Evolutionary conservation across 2,888 invertebrate species (phyloP).

Genomic region (Chrysina gloriosa): DNA sequence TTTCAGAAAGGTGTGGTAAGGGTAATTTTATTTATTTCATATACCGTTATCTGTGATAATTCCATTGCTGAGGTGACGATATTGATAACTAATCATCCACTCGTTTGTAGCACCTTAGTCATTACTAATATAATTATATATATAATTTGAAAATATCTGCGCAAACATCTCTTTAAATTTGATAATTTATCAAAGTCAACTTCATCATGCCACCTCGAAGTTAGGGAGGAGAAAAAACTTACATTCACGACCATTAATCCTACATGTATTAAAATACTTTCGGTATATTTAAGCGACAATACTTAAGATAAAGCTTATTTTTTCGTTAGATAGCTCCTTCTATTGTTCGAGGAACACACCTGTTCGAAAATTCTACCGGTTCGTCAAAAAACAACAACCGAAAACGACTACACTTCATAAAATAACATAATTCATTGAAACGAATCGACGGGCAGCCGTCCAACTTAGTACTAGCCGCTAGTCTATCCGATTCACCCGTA

Average conservation of each 20-base stretch:
- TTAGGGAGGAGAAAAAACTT: not conserved
- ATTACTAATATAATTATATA: too few species aligned
- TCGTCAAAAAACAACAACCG: constrained; percentile 38
- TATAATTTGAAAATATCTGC: too few species aligned
- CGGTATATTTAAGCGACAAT: constrained; percentile 38
- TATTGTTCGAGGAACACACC: constrained; percentile 46
- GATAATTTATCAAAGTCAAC: constrained; percentile 26
- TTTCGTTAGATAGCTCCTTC: constrained; percentile 8
- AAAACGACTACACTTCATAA: constrained; percentile 50
- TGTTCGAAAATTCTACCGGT: constrained; percentile 47
- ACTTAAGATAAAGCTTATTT: constrained; percentile 37
- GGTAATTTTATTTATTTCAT: too few species aligned
- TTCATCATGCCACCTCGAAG: not conserved
- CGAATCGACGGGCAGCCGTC: constrained; percentile 48
- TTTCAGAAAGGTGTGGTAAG: too few species aligned
- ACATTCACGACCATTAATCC: constrained; percentile 13
- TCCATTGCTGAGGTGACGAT: too few species aligned
- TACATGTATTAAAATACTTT: constrained; percentile 33
- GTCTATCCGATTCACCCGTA: constrained; percentile 41
- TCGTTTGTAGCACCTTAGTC: too few species aligned
- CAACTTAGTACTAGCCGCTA: constrained; percentile 32
- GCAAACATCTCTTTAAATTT: not conserved
- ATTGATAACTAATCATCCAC: too few species aligned
- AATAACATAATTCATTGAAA: constrained; percentile 54
- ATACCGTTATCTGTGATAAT: too few species aligned